These are phyloP conservation scores for Vicugna pacos DNA, from an alignment of 2,113 vertebrate species.

Conservation along the genomic window DNA sequence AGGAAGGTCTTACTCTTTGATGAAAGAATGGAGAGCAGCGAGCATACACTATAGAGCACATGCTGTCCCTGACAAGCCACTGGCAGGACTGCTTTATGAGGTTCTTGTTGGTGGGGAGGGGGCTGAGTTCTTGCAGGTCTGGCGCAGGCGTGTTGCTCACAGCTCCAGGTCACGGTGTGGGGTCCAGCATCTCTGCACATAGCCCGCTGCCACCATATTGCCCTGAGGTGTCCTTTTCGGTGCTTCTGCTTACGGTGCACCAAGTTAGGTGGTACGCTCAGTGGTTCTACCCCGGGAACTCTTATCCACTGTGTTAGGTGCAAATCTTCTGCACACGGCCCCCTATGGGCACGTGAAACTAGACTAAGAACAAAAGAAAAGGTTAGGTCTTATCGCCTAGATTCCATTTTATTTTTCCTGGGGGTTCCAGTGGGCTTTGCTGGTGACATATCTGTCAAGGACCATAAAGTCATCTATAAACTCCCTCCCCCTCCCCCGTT, in stretches of 20 bases:
- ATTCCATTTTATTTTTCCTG: not conserved
- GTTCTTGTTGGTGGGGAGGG: no score
- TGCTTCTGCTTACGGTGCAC: not conserved
- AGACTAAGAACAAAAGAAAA: not conserved
- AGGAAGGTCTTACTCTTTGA: not conserved
- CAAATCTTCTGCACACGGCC: not conserved
- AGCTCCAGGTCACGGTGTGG: not conserved
- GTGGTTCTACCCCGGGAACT: not conserved
- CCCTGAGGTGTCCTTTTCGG: not conserved
- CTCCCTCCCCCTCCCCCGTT: rapidly evolving
- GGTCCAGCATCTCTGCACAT: not conserved
- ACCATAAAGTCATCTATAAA: not conserved
- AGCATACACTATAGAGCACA: not conserved
- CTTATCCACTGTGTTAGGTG: not conserved
- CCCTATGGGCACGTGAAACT: not conserved
- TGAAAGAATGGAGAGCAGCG: not conserved
- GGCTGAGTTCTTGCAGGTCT: not conserved
- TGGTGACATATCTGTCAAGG: not conserved
- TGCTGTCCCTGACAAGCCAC: not conserved
- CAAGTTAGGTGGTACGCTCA: not conserved
- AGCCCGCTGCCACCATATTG: not conserved
- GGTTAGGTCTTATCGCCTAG: not conserved
- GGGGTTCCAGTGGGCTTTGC: not conserved
- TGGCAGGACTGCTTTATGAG: not conserved
- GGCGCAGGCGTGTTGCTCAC: no score